Evolutionary conservation across 1,140 invertebrate genomes (phyloP).

Genomic region (Helicoverpa armigera): DNA sequence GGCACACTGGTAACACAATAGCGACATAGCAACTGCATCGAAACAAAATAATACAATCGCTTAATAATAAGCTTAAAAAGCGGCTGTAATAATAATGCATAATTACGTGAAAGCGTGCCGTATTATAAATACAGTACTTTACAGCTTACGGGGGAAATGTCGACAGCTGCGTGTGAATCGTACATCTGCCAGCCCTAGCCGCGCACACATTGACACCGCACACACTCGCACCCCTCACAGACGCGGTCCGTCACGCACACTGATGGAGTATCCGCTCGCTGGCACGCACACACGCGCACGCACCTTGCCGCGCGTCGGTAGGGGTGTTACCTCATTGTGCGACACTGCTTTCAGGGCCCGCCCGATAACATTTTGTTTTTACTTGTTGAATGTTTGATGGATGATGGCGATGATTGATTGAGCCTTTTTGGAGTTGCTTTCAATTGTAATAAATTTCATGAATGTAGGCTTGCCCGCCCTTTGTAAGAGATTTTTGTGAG

Average conservation of each 20-base stretch:
- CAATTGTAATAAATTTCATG: slow-evolving; percentile 74
- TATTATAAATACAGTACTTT: slow-evolving; percentile 73
- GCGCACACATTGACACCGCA: slow-evolving; percentile 58
- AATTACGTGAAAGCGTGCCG: slow-evolving; percentile 84
- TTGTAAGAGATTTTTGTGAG: slow-evolving; percentile 52
- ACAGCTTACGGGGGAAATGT: slow-evolving; percentile 65
- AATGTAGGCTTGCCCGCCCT: slow-evolving; percentile 50
- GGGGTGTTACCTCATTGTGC: slow-evolving; percentile 67
- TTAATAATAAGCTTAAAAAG: slow-evolving; percentile 71
- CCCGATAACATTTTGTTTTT: slow-evolving; percentile 82
- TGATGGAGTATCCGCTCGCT: slow-evolving; percentile 26
- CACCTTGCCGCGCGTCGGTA: slow-evolving; percentile 54
- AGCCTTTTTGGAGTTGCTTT: slow-evolving; percentile 66
- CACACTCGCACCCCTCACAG: slow-evolving; percentile 56
- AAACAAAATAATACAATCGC: slow-evolving; percentile 66
- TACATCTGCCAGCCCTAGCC: slow-evolving; percentile 79
- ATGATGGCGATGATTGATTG: slow-evolving; percentile 82
- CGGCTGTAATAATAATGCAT: slow-evolving; percentile 78
- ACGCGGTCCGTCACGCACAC: slow-evolving; percentile 62
- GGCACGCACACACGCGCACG: slow-evolving; percentile 58
- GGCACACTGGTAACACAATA: slow-evolving; percentile 27
- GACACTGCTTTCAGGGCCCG: slow-evolving; percentile 60
- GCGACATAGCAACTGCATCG: slow-evolving; percentile 70
- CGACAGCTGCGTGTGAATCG: slow-evolving; percentile 77
- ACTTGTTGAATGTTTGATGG: slow-evolving; percentile 84